Base-by-base conservation (phyloP, 64 coral and sea anemone genomes). In the Stylophora pistillata region DNA sequence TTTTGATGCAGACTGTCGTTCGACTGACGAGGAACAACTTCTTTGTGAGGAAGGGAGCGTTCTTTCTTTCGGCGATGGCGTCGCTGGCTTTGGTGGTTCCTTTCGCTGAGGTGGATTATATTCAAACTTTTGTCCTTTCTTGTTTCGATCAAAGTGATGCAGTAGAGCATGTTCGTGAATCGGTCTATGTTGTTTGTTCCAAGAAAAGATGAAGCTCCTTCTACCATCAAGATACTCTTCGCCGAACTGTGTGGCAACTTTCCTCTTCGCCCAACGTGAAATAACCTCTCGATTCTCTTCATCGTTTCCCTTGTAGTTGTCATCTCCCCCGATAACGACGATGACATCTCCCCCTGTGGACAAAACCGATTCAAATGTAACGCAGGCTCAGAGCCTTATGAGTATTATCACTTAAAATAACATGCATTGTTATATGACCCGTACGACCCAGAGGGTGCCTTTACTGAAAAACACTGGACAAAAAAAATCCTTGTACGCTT, bases 221-320 rank as follows among this genome's bases (percentile, higher is more conserved):
- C n/a, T n/a, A n/a, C n/a, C n/a, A n/a, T n/a, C n/a, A n/a, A 93
- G 9, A 74, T 56, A 93, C 18, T 88, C 91, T 13, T 78, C 52
- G 3, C 31, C 63, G 23, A 93, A 93, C 76, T 93, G 91, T 59
- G 76, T 88, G 16, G 21, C 63, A 1, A 93, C 60, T 16, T 94
- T 94, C 70, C 47, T 72, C 16, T 54, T 64, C 1, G 72, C 92
- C 92, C 92, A 94, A 2, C 74, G 92, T 41, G 92, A 94, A 52
- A 94, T 33, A 6, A 94, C 58, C 37, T 63, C 34, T 7, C 16
- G 64, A 63, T 85, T 58, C 37, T 84, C 56, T 79, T 94, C 92
- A 16, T 68, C 91, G 27, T 85, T 18, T 5, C 27, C 70, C 69
- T 89, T 93, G 91, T 93, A 93, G 55, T 92, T 92, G 58, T 92